A percentile compares a stretch with the other conserved stretches of the same genome.
Conservation (phyloP, 23 tunicate genomes). For the Trididemnum clinides region DNA sequence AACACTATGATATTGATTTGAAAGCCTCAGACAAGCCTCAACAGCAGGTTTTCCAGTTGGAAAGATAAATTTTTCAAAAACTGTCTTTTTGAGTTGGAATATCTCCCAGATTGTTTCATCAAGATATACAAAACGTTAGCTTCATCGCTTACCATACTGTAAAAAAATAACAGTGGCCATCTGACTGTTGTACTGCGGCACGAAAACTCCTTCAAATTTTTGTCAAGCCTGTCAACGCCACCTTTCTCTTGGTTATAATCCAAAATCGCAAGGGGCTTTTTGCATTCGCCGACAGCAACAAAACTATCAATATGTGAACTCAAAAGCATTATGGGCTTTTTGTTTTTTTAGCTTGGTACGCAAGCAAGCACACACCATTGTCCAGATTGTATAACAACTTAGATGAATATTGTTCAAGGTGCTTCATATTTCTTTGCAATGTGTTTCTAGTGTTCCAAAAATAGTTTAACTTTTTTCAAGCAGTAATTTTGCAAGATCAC, state of each 20-base stretch:
- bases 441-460: neutral
- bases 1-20: neutral
- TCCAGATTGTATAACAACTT: neutral
- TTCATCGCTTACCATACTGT: neutral
- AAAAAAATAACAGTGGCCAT: neutral
- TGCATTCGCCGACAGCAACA: neutral
- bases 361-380: no score
- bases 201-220: neutral
- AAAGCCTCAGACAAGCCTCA: neutral
- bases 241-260: neutral
- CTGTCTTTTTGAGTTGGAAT: neutral
- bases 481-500: neutral
- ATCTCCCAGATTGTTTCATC: neutral
- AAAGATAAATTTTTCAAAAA: neutral
- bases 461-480: neutral
- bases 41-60: neutral
- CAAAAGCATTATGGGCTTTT: neutral
- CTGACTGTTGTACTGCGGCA: neutral
- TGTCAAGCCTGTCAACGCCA: conserved; percentile 1
- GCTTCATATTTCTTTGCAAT: neutral
- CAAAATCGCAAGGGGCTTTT: neutral
- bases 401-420: neutral
- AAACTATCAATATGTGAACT: neutral
- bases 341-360: neutral
- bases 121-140: neutral